Evolutionary conservation across 2,797 vertebrate genomes (phyloP), one percentile per base, ranked within the genome.

Genomic region (Microctenopoma lineatum): DNA sequence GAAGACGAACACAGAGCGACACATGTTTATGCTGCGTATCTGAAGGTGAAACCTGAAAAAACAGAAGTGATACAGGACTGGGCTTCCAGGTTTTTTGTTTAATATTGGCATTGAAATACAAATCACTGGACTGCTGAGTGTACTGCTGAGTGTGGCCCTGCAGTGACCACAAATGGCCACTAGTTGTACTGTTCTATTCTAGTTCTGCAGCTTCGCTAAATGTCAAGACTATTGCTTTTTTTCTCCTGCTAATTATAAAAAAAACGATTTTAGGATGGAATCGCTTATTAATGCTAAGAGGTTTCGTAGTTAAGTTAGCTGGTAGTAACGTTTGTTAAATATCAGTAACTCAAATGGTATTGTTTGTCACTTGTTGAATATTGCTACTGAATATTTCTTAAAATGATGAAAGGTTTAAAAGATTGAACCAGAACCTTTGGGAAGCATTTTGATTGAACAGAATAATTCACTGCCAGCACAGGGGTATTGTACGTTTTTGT

Each of bases 381-480:
- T 87, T 87, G 86, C 86, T 90, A 89, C 85, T 90, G 85, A 90
- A 83, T 77, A 81, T 85, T 85, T 86, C 77, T 75, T 78, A 39
- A 77, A 77, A 88, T 52, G 9, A 50, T 58, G 59, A 77, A 73
- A 55, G 25, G 51, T 50, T 72, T 52, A 77, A 55, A 77, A 71
- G 53, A 82, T 77, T 58, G 76, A 75, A 65, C 21, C 21, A 3
- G 65, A 69, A 66, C 7, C 53, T 62, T 60, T 29, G n/a, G 64
- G 73, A 77, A 80, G 55, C 66, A 52, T 85, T 84, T 79, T 52
- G 55, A 78, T 70, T 70, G 29, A 63, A 60, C 48, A 47, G 55
- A 59, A 80, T 65, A 66, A 75, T 77, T 87, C 85, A 91, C 87
- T 91, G 89, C 87, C 90, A 84, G 81, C 70, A 83, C 72, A 74